Base-by-base conservation (phyloP, 2,888 invertebrate species). In the Chrysopilus asiliformis region DNA sequence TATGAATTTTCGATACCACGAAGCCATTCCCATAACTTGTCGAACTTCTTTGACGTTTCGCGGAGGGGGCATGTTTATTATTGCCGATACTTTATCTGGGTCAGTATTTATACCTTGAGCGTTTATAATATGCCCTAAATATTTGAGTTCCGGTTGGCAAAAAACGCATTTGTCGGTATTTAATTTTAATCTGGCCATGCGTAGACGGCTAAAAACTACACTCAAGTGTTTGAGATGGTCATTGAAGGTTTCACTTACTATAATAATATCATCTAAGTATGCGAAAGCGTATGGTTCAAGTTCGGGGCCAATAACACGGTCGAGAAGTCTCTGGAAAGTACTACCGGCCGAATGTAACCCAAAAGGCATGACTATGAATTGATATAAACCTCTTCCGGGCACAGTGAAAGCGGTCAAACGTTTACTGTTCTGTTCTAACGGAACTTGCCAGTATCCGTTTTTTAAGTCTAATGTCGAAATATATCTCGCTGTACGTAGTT, bases 401-500 rank as follows among this genome's bases (percentile, higher is more conserved):
- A n/a, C n/a, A n/a, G n/a, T n/a, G n/a, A n/a, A n/a, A n/a, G n/a
- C n/a, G n/a, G n/a, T n/a, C n/a, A n/a, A n/a, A n/a, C n/a, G n/a
- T n/a, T n/a, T n/a, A n/a, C n/a, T n/a, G n/a, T n/a, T n/a, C n/a
- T n/a, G n/a, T n/a, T n/a, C n/a, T n/a, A n/a, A n/a, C n/a, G n/a
- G n/a, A n/a, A n/a, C n/a, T n/a, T n/a, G n/a, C n/a, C n/a, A 46
- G 24, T 50, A 51, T 1, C 48, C 49, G 4, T 43, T 43, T 14
- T 45, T 49, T 5, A 49, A 36, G 30, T 51, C 52, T 2, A 52
- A 30, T 1, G 48, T 47, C 2, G 45, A 46, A 7, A 53, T 45
- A 28, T 46, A 52, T 6, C 38, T 32, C 6, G 51, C 50, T 4
- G 30, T 25, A 1, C 47, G 38, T 4, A 52, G 34, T 12, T 47